Evolutionary conservation across 1,140 invertebrate genomes (phyloP), one percentile per base, ranked within the genome.

Genomic region (Camponotus vicinus): DNA sequence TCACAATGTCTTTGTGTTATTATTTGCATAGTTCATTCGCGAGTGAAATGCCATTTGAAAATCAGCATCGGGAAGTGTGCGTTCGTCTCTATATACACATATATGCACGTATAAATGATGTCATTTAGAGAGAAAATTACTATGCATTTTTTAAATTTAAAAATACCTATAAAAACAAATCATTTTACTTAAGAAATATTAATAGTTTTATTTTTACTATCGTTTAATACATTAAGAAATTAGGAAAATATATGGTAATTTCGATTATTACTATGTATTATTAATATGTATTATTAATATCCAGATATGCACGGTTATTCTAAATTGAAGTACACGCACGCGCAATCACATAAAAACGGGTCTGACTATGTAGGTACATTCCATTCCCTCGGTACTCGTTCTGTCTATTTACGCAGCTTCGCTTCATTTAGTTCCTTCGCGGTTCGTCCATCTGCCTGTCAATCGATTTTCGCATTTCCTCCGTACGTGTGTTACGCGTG

Each of bases 361-460:
- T 73, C 57, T 45, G 71, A 76, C 59, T 84, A 59, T 66, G 77
- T 86, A 67, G 27, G 8, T 88, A 86, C 66, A 76, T 32, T 70
- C 78, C 78, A 86, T 87, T 80, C 78, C 61, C 79, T 45, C 42
- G 63, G 45, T 59, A 57, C 86, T 88, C 80, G 71, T 87, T 87
- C 88, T 86, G 67, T 42, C 59, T 91, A 87, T 91, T 91, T 91
- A 91, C 88, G 77, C 84, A 86, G 86, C 66, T 49, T 42, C 73
- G 86, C 80, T 89, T 91, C 90, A 90, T 91, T 91, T 91, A 90
- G 85, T 82, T 77, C 63, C 87, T 88, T 71, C 86, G 90, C 85
- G 85, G 88, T 86, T 85, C 84, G 87, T 88, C 71, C 64, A 76
- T 61, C 82, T 32, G 27, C 42, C 45, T 40, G 66, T 63, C 84